Conservation (phyloP, 2,797 vertebrate species). For the Esox masquinongy region DNA sequence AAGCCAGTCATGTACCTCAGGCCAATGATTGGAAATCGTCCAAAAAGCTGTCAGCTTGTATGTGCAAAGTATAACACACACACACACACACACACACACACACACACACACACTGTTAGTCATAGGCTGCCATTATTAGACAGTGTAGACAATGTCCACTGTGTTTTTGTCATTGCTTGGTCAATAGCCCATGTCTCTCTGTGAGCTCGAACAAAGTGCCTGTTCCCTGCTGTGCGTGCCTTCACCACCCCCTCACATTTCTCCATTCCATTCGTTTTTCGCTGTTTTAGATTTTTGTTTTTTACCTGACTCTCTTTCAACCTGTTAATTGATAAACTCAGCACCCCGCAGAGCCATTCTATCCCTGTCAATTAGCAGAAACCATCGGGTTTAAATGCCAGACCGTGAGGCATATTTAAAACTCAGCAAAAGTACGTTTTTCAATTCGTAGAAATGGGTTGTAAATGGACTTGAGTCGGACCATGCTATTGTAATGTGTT, state of each 20-base stretch:
- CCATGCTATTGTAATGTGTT: not conserved
- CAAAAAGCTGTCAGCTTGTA: too few species aligned
- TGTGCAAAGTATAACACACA: too few species aligned
- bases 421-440: not conserved
- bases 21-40: too few species aligned
- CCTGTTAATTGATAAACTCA: not conserved
- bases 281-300: not conserved
- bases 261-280: not conserved
- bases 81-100: too few species aligned
- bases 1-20: too few species aligned
- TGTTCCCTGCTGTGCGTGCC: not conserved
- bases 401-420: not conserved
- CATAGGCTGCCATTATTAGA: too few species aligned
- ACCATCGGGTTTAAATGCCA: not conserved
- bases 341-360: not conserved
- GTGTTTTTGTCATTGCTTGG: too few species aligned
- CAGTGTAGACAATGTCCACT: too few species aligned
- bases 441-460: slow-evolving; percentile 4
- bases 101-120: too few species aligned
- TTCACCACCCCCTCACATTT: not conserved
- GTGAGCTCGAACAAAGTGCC: not conserved
- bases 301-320: not conserved
- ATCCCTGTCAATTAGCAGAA: not conserved
- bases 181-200: too few species aligned
- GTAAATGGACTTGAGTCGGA: slow-evolving; percentile 9